A percentile compares a stretch with the other conserved stretches of the same genome.
Conservation (phyloP, 2,113 vertebrate genomes). For the Sprattus sprattus region DNA sequence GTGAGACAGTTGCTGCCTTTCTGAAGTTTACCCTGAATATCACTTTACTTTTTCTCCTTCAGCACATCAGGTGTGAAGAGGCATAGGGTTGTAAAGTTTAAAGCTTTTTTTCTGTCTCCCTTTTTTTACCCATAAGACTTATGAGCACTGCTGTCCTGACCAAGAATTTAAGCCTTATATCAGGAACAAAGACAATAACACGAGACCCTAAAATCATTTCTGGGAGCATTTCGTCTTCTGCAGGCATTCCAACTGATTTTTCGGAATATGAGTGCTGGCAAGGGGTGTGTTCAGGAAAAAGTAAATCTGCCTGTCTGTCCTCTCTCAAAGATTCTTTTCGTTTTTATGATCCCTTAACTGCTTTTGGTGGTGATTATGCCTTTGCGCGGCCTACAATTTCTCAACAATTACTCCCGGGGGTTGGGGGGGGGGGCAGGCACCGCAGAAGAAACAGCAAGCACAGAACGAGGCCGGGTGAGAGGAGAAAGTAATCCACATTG, state of each 20-base stretch:
- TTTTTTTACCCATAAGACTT: not conserved
- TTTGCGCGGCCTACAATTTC: conserved; percentile 13
- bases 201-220: conserved; percentile 24
- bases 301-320: not conserved
- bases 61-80: not conserved
- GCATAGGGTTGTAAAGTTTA: not conserved
- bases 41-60: not conserved
- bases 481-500: conserved; percentile 16
- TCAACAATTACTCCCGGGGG: conserved; percentile 9
- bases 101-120: not conserved
- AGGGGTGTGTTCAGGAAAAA: not conserved
- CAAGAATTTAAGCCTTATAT: conserved; percentile 29
- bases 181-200: conserved; percentile 25
- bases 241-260: conserved; percentile 12
- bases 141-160: not conserved
- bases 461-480: too few relatives aligned
- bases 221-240: conserved; percentile 13
- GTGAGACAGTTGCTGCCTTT: not conserved
- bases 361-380: conserved; percentile 16
- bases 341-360: conserved; percentile 23
- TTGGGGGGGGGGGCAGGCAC: not conserved
- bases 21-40: not conserved
- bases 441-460: too few relatives aligned
- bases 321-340: conserved; percentile 18
- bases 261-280: conserved; percentile 29